Percentiles rank a stretch among this genome's conserved stretches.
phyloP scores from a whole-genome alignment of 92 coral and sea anemone genomes.

The Porites evermanni region DNA sequence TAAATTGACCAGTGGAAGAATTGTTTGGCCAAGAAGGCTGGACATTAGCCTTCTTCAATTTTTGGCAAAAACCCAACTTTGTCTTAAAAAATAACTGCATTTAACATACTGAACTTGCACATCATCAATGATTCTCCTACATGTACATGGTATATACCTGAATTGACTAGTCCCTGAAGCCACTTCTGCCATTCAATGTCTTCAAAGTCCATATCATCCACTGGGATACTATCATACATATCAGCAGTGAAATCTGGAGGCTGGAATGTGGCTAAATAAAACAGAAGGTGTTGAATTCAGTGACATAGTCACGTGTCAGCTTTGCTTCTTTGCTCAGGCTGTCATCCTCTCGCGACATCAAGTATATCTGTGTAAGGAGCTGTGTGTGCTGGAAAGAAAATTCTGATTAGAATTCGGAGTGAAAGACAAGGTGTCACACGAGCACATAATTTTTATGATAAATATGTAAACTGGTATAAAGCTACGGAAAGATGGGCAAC shows the following conservation, averaged over 20 bases:
- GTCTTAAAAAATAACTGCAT: too few species aligned
- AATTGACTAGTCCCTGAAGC: slow-evolving; percentile 76
- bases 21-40: too few species aligned
- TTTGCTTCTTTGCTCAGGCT: slow-evolving; percentile 79
- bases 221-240: slow-evolving; percentile 77
- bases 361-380: slow-evolving; percentile 79
- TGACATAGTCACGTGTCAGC: slow-evolving; percentile 72
- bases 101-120: too few species aligned
- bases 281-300: slow-evolving; percentile 58
- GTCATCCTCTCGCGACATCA: slow-evolving; percentile 84
- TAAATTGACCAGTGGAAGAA: too few species aligned
- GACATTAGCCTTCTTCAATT: too few species aligned
- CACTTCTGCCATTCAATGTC: slow-evolving; percentile 95
- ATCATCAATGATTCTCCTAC: neutral
- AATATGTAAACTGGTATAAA: too few species aligned
- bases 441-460: too few species aligned
- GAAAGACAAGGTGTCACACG: too few species aligned
- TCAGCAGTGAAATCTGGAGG: slow-evolving; percentile 94
- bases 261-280: slow-evolving; percentile 60
- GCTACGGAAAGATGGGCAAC: too few species aligned
- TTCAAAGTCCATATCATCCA: slow-evolving; percentile 88
- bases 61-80: too few species aligned
- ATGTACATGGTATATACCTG: slow-evolving; percentile 7
- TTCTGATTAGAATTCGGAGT: too few species aligned
- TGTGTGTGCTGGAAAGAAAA: slow-evolving; percentile 76